Conservation (phyloP, 2,888 invertebrate species). For the Machimus rusticus region DNA sequence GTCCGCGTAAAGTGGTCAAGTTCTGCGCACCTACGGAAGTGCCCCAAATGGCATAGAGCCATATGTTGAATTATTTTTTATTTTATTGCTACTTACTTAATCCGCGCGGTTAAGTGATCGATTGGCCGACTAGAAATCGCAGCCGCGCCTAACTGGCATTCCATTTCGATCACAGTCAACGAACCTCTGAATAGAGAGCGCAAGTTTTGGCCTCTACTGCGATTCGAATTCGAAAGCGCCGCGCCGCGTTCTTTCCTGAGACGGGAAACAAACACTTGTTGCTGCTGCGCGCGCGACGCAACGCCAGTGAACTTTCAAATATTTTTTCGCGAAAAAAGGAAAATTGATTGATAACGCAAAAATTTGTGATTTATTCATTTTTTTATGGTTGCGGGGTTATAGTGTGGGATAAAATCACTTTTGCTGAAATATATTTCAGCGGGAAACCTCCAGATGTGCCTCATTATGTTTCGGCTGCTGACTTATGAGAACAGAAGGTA, state of each 20-base stretch:
- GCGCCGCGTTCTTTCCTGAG: background rate
- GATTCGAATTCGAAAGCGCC: background rate
- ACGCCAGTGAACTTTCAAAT: background rate
- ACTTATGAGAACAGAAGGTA: background rate
- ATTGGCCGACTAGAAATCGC: slow-evolving; percentile 25
- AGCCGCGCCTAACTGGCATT: slow-evolving; percentile 28
- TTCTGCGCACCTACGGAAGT: slow-evolving; percentile 31
- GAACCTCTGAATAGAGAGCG: slow-evolving; percentile 30
- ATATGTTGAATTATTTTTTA: background rate
- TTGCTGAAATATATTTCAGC: background rate
- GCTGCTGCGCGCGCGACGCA: background rate
- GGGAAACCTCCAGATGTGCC: background rate
- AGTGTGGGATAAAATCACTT: background rate
- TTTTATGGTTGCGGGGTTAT: background rate
- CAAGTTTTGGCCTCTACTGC: background rate
- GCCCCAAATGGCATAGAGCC: background rate
- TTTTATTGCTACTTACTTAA: background rate
- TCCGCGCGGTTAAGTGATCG: background rate
- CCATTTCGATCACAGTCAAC: slow-evolving; percentile 28
- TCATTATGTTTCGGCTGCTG: background rate
- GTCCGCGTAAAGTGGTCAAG: background rate
- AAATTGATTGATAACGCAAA: background rate
- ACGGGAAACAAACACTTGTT: background rate
- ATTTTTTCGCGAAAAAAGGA: background rate
- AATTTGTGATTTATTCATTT: background rate